Conservation (phyloP, 2,888 invertebrate genomes). For the Fissipunctia ypsillon region DNA sequence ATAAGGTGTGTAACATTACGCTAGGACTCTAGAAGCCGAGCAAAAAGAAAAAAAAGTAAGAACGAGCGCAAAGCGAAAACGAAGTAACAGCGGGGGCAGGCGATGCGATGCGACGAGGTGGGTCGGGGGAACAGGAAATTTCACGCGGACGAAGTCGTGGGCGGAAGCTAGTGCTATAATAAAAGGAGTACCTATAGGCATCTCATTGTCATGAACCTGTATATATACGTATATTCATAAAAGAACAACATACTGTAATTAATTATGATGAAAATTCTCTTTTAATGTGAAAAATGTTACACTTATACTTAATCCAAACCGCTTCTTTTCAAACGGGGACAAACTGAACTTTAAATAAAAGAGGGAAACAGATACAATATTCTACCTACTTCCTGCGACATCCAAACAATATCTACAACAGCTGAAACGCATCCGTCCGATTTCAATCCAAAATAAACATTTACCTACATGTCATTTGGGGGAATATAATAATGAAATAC, state of each 20-base stretch:
- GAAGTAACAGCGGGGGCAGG: too few relatives aligned
- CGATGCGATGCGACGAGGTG: too few relatives aligned
- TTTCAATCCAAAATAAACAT: slow-evolving; percentile 47
- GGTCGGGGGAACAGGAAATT: too few relatives aligned
- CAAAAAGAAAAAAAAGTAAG: too few relatives aligned
- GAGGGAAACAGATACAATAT: neutral
- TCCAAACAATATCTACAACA: slow-evolving; percentile 26
- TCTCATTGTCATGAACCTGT: neutral
- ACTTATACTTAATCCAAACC: neutral
- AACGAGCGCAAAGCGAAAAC: too few relatives aligned
- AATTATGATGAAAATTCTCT: too few relatives aligned
- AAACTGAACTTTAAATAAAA: neutral
- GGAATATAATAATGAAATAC: slow-evolving; percentile 52
- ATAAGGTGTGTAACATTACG: too few relatives aligned
- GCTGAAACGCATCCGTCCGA: slow-evolving; percentile 50
- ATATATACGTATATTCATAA: neutral
- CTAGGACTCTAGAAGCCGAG: too few relatives aligned
- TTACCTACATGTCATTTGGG: slow-evolving; percentile 30
- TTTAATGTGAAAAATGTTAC: neutral
- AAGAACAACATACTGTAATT: neutral
- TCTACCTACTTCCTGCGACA: slow-evolving; percentile 9
- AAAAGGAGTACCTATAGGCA: too few relatives aligned
- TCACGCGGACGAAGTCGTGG: too few relatives aligned
- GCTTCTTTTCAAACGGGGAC: neutral
- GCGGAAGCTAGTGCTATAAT: too few relatives aligned